These are phyloP conservation scores for Cephalopachus bancanus DNA, from an alignment of 2,797 vertebrate genomes.

Conservation along the genomic window DNA sequence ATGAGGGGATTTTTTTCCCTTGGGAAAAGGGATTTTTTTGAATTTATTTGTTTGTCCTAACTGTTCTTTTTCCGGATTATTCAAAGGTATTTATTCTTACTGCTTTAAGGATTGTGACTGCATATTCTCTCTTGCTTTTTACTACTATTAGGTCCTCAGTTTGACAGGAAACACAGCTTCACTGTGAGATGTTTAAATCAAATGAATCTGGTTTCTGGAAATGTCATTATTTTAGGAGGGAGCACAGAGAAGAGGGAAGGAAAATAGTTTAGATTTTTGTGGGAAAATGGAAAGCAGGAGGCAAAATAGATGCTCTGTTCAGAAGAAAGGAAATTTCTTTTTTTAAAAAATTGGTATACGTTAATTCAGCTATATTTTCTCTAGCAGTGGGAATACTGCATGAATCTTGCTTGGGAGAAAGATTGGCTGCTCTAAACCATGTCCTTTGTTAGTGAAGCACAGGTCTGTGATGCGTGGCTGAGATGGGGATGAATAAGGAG, in stretches of 20 bases:
- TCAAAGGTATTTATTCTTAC: not conserved
- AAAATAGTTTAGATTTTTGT: slow-evolving; percentile 74
- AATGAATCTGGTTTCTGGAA: slow-evolving; percentile 75
- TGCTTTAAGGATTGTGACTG: not conserved
- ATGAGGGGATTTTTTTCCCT: not conserved
- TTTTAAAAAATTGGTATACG: slow-evolving; percentile 19
- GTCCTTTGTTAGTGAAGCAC: not conserved
- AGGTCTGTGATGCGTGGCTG: not conserved
- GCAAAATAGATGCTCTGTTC: slow-evolving; percentile 51
- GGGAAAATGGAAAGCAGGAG: slow-evolving; percentile 62
- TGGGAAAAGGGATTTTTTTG: too few species aligned
- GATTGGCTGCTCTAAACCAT: not conserved
- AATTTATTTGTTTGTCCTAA: not conserved
- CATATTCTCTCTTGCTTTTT: not conserved
- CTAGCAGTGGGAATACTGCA: not conserved
- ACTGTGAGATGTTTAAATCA: slow-evolving; percentile 55
- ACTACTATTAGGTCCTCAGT: not conserved
- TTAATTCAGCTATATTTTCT: slow-evolving; percentile 43
- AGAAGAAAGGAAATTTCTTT: not conserved
- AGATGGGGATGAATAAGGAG: slow-evolving; percentile 6
- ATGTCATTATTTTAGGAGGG: slow-evolving; percentile 78
- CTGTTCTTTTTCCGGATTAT: not conserved
- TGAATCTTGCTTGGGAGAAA: slow-evolving; percentile 27
- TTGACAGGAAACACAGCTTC: slow-evolving; percentile 64
- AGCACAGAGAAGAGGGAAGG: slow-evolving; percentile 21